Base-by-base conservation (phyloP, 2,113 vertebrate genomes). In the Heptranchias perlo region DNA sequence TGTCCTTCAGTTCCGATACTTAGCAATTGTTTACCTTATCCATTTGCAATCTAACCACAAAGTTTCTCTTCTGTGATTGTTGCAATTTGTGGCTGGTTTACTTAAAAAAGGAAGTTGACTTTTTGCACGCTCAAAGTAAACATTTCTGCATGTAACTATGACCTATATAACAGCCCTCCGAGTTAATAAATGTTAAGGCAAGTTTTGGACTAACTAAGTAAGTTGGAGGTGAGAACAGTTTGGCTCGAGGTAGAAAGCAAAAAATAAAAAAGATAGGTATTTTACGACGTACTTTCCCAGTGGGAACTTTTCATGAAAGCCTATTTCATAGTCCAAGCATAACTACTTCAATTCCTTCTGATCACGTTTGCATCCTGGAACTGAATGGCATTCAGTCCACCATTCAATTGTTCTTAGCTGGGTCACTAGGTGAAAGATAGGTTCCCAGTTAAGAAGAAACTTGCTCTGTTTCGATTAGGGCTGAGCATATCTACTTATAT, bases 11-110 rank as follows among this genome's bases (percentile, higher is more conserved):
- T 91, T 91, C 11, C 87, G 4, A 31, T 35, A 35, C 28, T 35
- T 13, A 91, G 52, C 47, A 89, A 13, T 54, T 52, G 25, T 52
- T 54, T 49, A 14, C 16, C n/a, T 16, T 62, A 13, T 21, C 23
- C 35, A 61, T 91, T 92, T 92, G 89, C 35, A 92, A n/a, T 23
- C n/a, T n/a, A 92, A 18, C 54, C 54, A 92, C 62, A 92, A n/a
- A 92, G 25, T 62, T 62, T 18, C 16, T n/a, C 58, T 54, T 89
- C 23, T n/a, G 28, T 92, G 14, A 23, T 61, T 39, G 54, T n/a
- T 4, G 54, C 8, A 61, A 62, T 92, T 92, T 61, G 11, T 58
- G 58, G 89, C 39, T 89, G 49, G 25, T 61, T 61, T 62, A 62
- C 35, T 92, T 61, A 92, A 92, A 92, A 21, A 62, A 62, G 58